Base-by-base conservation (phyloP, 2,797 vertebrate genomes). In the Erpetoichthys calabaricus region DNA sequence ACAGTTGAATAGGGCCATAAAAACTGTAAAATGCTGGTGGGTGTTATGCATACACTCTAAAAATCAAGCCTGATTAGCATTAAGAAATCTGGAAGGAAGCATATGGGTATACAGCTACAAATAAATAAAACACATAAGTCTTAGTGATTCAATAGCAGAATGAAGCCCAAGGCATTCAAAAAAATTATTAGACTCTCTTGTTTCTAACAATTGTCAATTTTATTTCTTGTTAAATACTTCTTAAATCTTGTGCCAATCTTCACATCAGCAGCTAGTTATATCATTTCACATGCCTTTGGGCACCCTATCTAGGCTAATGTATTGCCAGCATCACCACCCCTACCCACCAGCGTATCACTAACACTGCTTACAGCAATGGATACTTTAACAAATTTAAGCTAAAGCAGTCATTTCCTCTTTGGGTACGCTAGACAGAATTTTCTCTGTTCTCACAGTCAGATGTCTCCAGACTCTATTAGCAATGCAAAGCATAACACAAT, bases 381-480 rank as follows among this genome's bases (percentile, higher is more conserved):
- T 59, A 45, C 42, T 45, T 53, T 4, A 42, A 59, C 51, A 59
- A 51, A 45, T 42, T 60, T 42, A 60, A 45, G 49, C 53, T 41
- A 3, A 47, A 43, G 44, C 55, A 50, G 47, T 6, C 45, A 60
- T 51, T 60, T 60, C 59, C 45, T 56, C 43, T 45, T 47, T 44
- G 54, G 46, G 8, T 56, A 52, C 47, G 45, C 43, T 5, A 41
- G 8, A 56, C 42, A 56, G 8, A 47, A 44, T 60, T 60, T 47
- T 49, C 45, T 50, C 41, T 44, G 53, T 51, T 60, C 53, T 49
- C 45, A 56, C 41, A 49, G 53, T 51, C 55, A 8, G 42, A 51
- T 60, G 54, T 45, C 7, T 60, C 10, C 53, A 44, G 43, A 47
- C 42, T 41, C 53, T 54, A 56, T 60, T 55, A 51, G 59, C 51